Conservation (phyloP, 1,140 invertebrate species). For the Ostrea denselamellosa region DNA sequence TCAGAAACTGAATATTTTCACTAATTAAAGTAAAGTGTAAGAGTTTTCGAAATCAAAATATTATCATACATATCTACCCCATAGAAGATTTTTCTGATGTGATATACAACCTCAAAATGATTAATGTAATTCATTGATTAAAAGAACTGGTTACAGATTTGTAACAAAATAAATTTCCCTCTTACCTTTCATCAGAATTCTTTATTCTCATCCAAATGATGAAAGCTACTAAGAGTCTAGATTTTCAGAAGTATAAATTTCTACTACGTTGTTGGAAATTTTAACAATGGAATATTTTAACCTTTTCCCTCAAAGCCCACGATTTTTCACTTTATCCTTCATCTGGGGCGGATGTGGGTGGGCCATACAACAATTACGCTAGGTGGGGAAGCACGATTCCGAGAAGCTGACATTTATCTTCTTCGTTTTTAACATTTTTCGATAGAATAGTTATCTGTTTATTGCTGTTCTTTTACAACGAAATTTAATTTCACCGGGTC, state of each 20-base stretch:
- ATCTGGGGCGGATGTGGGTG: constrained; percentile 14
- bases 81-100: too few relatives aligned
- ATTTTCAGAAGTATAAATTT: background rate
- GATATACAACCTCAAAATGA: too few relatives aligned
- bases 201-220: background rate
- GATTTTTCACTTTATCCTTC: background rate
- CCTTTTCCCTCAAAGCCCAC: background rate
- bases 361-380: background rate
- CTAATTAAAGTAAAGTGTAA: too few relatives aligned
- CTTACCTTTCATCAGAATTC: background rate
- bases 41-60: too few relatives aligned
- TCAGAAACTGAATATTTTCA: too few relatives aligned
- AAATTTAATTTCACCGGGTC: background rate
- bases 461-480: background rate
- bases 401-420: constrained; percentile 19
- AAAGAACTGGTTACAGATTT: too few relatives aligned
- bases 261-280: background rate
- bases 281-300: background rate
- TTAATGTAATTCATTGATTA: too few relatives aligned
- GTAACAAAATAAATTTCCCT: background rate
- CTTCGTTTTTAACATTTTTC: background rate
- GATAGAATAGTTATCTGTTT: background rate
- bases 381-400: background rate
- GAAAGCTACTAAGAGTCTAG: background rate
- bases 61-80: too few relatives aligned